A percentile compares a stretch with the other conserved stretches of the same genome.
These are phyloP conservation scores for Orussus abietinus DNA, from an alignment of 1,140 invertebrate species.

Conservation along the genomic window DNA sequence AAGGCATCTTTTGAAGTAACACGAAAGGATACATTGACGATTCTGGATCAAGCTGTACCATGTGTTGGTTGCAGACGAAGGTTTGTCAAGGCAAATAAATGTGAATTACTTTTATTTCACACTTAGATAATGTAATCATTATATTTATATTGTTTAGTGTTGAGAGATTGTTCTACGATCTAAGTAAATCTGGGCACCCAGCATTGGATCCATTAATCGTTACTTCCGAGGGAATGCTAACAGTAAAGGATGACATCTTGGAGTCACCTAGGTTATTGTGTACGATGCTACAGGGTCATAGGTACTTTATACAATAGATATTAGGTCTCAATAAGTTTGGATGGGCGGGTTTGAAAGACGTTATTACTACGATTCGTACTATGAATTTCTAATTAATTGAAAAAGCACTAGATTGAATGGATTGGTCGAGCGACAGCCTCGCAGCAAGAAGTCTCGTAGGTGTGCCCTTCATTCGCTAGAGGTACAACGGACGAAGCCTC, in stretches of 20 bases:
- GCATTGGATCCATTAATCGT: conserved; percentile 78
- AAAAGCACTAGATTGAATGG: conserved; percentile 73
- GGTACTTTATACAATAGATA: conserved; percentile 54
- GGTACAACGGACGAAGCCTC: conserved; percentile 72
- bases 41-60: conserved; percentile 83
- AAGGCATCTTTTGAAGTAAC: conserved; percentile 77
- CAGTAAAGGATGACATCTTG: conserved; percentile 73
- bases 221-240: conserved; percentile 67
- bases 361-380: too few relatives aligned
- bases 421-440: conserved; percentile 75
- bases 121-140: conserved; percentile 11
- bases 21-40: conserved; percentile 74
- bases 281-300: conserved; percentile 80
- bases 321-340: too few relatives aligned
- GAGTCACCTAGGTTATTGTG: conserved; percentile 73
- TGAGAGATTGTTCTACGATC: conserved; percentile 77
- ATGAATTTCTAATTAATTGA: too few relatives aligned
- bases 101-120: conserved; percentile 3
- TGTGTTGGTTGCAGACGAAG: conserved; percentile 90
- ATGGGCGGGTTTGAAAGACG: too few relatives aligned
- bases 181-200: conserved; percentile 75
- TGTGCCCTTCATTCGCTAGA: conserved; percentile 85
- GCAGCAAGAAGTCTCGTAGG: conserved; percentile 80
- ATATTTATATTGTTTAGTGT: conserved; percentile 59
- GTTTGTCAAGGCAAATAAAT: conserved; percentile 45